phyloP scores from a whole-genome alignment of 2,888 invertebrate genomes.

The Polydesmus complanatus region DNA sequence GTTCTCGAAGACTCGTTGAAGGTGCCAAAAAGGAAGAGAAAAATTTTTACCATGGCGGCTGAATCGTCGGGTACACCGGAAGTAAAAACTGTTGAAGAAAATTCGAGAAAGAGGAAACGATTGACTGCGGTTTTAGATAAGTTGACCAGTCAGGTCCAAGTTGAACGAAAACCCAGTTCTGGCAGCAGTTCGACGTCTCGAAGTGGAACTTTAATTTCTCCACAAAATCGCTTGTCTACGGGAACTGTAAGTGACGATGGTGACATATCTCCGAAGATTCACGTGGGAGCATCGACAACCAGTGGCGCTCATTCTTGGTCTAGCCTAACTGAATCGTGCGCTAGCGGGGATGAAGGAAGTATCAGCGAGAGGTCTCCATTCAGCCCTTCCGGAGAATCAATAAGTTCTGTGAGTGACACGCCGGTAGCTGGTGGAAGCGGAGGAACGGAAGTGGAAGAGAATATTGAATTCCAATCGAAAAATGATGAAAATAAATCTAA shows the following conservation, averaged over 20 bases:
- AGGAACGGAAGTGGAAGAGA: background rate
- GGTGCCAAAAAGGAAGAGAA: background rate
- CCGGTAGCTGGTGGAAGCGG: background rate
- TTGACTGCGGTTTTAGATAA: slow-evolving; percentile 64
- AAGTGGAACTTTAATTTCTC: background rate
- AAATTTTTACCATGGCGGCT: background rate
- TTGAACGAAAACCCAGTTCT: background rate
- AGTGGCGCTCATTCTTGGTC: background rate
- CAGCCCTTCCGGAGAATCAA: slow-evolving; percentile 9
- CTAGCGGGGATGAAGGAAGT: slow-evolving; percentile 5
- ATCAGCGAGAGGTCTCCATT: background rate
- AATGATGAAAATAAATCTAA: background rate
- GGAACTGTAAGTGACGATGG: background rate
- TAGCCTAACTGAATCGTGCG: background rate
- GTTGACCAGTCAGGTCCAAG: slow-evolving; percentile 15
- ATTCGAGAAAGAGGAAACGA: slow-evolving; percentile 53
- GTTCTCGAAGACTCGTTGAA: background rate
- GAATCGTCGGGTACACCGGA: background rate
- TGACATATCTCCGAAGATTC: no score
- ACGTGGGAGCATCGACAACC: background rate
- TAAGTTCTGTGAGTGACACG: background rate
- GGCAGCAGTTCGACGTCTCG: no score
- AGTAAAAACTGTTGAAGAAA: slow-evolving; percentile 6
- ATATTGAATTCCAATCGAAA: background rate
- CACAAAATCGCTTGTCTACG: background rate